These are phyloP conservation scores for Arbacia lixula DNA, from an alignment of 53 echinoderm and acorn worm genomes.

Conservation along the genomic window DNA sequence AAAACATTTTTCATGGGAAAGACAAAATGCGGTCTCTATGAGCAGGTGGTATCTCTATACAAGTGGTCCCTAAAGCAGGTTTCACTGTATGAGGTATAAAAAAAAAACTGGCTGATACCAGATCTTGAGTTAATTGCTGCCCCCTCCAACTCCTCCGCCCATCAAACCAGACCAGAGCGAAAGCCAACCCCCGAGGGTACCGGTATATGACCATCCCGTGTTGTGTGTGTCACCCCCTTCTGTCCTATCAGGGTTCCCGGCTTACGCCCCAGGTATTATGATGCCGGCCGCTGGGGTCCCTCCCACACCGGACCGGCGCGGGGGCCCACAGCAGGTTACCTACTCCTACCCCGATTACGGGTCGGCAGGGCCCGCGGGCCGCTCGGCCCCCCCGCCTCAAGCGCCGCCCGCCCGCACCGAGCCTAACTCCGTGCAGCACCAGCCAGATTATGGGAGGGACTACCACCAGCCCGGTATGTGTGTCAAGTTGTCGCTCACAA, in stretches of 20 bases:
- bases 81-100: neutral
- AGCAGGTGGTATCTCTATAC: neutral
- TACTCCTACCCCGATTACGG: constrained; percentile 87
- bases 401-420: constrained; percentile 67
- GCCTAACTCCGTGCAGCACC: constrained; percentile 54
- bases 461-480: constrained; percentile 66
- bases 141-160: too few relatives aligned
- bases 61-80: neutral
- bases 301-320: constrained; percentile 62
- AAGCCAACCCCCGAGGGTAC: constrained; percentile 7
- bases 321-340: constrained; percentile 38
- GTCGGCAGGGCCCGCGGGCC: constrained; percentile 81
- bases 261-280: constrained; percentile 66
- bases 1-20: too few relatives aligned
- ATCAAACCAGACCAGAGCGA: too few relatives aligned
- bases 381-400: constrained; percentile 58
- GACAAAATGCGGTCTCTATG: neutral
- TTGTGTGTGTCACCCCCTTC: constrained; percentile 22
- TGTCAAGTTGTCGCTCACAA: too few relatives aligned
- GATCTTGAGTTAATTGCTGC: too few relatives aligned
- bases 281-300: constrained; percentile 63
- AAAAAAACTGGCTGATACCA: too few relatives aligned
- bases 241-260: constrained; percentile 57
- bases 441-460: constrained; percentile 80
- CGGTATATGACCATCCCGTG: constrained; percentile 24